phyloP scores from a whole-genome alignment of 2,113 vertebrate genomes.

The Casuarius casuarius region DNA sequence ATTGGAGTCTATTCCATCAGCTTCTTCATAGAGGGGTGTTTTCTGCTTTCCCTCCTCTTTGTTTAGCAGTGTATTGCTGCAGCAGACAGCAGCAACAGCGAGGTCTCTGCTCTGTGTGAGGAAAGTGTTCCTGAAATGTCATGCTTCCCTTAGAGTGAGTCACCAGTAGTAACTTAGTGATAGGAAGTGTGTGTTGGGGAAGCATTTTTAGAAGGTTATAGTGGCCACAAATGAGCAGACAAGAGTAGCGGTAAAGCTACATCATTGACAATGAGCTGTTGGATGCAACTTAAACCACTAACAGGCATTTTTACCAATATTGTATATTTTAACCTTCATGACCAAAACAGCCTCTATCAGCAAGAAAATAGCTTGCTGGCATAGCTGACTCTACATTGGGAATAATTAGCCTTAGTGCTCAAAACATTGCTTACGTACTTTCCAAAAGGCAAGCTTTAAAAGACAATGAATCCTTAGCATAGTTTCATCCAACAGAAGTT shows the following conservation, averaged over 20 bases:
- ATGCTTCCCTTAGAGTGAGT: neutral
- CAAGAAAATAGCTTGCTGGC: neutral
- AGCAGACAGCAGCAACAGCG: neutral
- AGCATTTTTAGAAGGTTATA: neutral
- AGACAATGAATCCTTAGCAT: neutral
- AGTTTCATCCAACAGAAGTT: neutral
- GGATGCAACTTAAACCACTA: neutral
- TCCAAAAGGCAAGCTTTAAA: neutral
- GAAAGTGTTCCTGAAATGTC: neutral
- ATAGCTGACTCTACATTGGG: neutral
- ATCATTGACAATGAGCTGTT: neutral
- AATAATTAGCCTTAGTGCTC: neutral
- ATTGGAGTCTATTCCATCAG: neutral
- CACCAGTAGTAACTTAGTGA: neutral
- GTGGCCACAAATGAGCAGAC: neutral
- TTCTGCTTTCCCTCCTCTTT: neutral
- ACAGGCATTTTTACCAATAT: neutral
- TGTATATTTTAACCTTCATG: neutral
- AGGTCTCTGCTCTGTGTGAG: rapidly evolving
- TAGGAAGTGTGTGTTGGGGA: neutral
- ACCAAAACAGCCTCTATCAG: neutral
- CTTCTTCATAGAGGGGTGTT: neutral
- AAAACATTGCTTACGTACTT: neutral
- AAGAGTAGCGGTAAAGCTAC: neutral
- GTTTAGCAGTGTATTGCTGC: neutral